Evolutionary conservation across 2,113 vertebrate genomes (phyloP).

Genomic region (Etheostoma spectabile): DNA sequence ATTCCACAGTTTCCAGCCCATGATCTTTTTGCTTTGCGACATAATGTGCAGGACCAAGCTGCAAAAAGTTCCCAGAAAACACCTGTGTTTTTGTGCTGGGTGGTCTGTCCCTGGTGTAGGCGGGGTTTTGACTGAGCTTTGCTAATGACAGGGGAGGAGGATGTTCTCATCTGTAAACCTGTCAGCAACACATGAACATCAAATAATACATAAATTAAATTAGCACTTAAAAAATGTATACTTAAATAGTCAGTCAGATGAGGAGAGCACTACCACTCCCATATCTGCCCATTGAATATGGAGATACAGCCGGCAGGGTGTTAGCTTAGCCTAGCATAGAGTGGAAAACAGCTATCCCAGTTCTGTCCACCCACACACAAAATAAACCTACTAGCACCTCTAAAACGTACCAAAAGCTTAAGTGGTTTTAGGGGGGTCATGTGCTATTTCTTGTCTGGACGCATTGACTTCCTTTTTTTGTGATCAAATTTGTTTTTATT

Average conservation of each 20-base stretch:
- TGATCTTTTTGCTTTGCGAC: conserved; percentile 16
- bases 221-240: background rate
- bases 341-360: background rate
- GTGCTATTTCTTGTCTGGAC: background rate
- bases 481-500: too few species aligned
- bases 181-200: conserved; percentile 72
- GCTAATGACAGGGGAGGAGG: conserved; percentile 78
- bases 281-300: background rate
- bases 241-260: background rate
- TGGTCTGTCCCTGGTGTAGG: conserved; percentile 74
- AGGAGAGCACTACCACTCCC: background rate
- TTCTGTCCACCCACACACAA: background rate
- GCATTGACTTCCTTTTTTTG: background rate
- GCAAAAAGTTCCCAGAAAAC: conserved; percentile 51
- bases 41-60: conserved; percentile 1
- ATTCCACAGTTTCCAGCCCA: conserved; percentile 71
- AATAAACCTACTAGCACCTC: background rate
- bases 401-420: background rate
- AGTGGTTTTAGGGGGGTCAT: background rate
- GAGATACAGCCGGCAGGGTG: background rate
- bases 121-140: conserved; percentile 80
- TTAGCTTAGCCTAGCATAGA: background rate
- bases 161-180: conserved; percentile 84
- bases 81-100: conserved; percentile 81
- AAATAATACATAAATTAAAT: conserved; percentile 28